phyloP scores from a whole-genome alignment of 2,797 vertebrate species.

The Acanthurus leucopareius region DNA sequence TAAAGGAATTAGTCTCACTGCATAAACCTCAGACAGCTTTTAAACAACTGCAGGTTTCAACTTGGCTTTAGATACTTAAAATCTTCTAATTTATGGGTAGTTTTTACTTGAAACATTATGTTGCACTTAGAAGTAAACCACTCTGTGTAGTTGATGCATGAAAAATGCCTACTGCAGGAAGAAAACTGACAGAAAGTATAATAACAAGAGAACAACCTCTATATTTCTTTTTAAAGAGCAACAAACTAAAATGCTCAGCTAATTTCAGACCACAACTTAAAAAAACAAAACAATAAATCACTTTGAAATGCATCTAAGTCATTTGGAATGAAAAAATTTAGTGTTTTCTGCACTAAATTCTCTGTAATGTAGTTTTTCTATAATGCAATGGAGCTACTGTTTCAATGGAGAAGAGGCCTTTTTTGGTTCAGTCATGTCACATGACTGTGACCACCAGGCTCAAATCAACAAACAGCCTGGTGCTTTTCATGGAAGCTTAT shows the following conservation, averaged over 20 bases:
- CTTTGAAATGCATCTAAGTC: background rate
- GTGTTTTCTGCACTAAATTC: background rate
- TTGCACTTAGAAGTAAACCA: conserved; percentile 14
- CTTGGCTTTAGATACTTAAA: conserved; percentile 19
- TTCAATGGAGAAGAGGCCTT: background rate
- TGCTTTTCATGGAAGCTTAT: background rate
- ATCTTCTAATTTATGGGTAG: conserved; percentile 13
- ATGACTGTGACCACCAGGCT: background rate
- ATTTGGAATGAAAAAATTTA: background rate
- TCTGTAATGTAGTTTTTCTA: background rate
- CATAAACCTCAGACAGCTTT: conserved; percentile 22
- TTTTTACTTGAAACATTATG: background rate
- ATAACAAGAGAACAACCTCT: background rate
- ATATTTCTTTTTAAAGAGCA: background rate
- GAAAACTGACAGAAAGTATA: background rate
- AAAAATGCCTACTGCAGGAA: conserved; percentile 8
- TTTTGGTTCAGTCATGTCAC: background rate
- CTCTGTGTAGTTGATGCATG: background rate
- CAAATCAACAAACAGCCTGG: background rate
- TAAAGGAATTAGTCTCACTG: conserved; percentile 19
- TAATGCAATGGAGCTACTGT: background rate
- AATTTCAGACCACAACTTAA: background rate
- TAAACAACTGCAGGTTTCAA: conserved; percentile 27
- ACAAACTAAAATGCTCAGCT: background rate
- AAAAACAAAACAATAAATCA: background rate